A percentile compares a stretch with the other conserved stretches of the same genome.
These are phyloP conservation scores for Anodontia alba DNA, from an alignment of 2,888 invertebrate species.

Conservation along the genomic window DNA sequence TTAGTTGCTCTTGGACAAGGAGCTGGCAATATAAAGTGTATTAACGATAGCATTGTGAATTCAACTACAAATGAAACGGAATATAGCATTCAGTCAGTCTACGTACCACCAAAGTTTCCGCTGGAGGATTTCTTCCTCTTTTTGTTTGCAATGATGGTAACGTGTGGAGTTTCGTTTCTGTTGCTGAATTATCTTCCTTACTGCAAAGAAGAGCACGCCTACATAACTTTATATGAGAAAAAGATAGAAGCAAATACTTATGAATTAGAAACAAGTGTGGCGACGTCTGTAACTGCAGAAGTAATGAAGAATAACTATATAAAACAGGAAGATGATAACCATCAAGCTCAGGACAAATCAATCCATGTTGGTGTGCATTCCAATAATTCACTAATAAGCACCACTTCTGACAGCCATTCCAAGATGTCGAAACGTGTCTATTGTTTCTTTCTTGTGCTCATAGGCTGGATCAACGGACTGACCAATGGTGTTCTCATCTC, in stretches of 20 bases:
- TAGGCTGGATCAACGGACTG: constrained; percentile 88
- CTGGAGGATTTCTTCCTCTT: constrained; percentile 89
- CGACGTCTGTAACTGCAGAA: too few species aligned
- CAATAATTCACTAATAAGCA: too few species aligned
- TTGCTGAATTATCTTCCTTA: constrained; percentile 86
- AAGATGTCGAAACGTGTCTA: constrained; percentile 46
- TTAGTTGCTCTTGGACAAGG: constrained; percentile 92
- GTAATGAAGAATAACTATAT: too few species aligned
- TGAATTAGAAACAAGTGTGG: too few species aligned
- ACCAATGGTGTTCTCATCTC: constrained; percentile 92
- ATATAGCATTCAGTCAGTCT: constrained; percentile 70
- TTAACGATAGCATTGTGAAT: constrained; percentile 57
- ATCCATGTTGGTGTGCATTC: too few species aligned
- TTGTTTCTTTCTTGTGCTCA: constrained; percentile 82
- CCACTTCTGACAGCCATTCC: neutral
- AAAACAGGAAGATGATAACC: too few species aligned
- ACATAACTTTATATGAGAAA: too few species aligned
- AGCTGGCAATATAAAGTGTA: constrained; percentile 86
- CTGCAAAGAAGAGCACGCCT: constrained; percentile 69
- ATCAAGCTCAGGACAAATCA: too few species aligned
- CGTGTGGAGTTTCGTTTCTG: constrained; percentile 89
- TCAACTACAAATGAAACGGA: constrained; percentile 84
- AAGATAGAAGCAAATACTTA: too few species aligned
- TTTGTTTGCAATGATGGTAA: constrained; percentile 88
- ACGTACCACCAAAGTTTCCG: constrained; percentile 88